Evolutionary conservation across 2,113 vertebrate species (phyloP).

Genomic region (Phycodurus eques): DNA sequence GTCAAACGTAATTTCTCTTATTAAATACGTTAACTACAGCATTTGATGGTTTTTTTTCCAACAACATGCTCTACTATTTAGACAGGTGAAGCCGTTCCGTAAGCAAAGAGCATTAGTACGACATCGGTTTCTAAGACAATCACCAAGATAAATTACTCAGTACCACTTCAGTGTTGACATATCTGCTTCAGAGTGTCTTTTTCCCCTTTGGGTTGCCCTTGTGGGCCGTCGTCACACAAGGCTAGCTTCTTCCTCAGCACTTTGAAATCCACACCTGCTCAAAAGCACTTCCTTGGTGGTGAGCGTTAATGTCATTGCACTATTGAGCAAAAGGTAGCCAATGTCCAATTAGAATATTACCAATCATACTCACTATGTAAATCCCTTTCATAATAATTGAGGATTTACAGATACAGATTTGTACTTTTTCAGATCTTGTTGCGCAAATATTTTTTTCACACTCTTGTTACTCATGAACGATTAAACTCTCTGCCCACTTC

Average conservation of each 20-base stretch:
- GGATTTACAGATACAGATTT: conserved; percentile 20
- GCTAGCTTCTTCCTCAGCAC: conserved; percentile 44
- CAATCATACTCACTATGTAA: background rate
- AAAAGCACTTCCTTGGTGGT: conserved; percentile 34
- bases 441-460: conserved; percentile 36
- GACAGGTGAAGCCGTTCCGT: conserved; percentile 36
- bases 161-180: background rate
- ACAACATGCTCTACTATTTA: conserved; percentile 57
- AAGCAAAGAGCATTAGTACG: conserved; percentile 41
- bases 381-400: conserved; percentile 6
- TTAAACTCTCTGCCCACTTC: too few relatives aligned
- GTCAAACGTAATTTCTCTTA: background rate
- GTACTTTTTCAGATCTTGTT: conserved; percentile 20
- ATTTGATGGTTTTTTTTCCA: background rate
- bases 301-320: conserved; percentile 16
- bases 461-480: too few relatives aligned
- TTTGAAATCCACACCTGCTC: conserved; percentile 55
- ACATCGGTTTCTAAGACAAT: conserved; percentile 54
- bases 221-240: conserved; percentile 41
- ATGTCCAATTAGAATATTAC: background rate
- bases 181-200: conserved; percentile 9
- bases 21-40: background rate
- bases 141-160: conserved; percentile 21
- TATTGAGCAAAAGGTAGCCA: conserved; percentile 7
- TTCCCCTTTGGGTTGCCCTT: conserved; percentile 18